Evolutionary conservation across 2,113 vertebrate species (phyloP), one percentile per base, ranked within the genome.

Genomic region (Mixornis gularis): DNA sequence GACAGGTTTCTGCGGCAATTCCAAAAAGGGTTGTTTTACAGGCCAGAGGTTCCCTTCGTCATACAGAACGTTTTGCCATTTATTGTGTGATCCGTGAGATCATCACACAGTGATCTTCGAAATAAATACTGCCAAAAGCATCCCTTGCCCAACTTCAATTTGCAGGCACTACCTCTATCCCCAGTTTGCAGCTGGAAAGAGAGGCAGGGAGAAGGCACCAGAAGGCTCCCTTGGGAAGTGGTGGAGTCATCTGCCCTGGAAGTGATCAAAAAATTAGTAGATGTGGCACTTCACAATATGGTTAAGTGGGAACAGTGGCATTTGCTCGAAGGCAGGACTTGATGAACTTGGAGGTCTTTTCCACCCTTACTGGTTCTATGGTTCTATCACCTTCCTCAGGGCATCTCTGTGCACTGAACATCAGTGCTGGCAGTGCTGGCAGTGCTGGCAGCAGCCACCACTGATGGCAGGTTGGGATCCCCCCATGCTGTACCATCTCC

Each of bases 361-460:
- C 46, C 46, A 74, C 2, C 25, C 20, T 73, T n/a, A 29, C 32
- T 44, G 52, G 40, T 25, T 73, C 27, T 12, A 5, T 60, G 46
- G 40, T 7, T 44, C 27, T 26, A 2, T 68, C 62, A 34, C 17
- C 43, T 78, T 48, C 64, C 53, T n/a, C 43, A 44, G 43, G 46
- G 46, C 46, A 48, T 38, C 38, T 12, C 38, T 38, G 46, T 48
- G 12, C 46, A 11, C 38, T 38, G 38, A 38, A 38, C 14, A 40
- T 12, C 43, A 43, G 43, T 46, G 44, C 20, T 46, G 44, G 44
- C 21, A 22, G 12, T 20, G 11, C 44, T 46, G 44, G 44, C 21
- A 22, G 12, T 20, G 11, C 44, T 46, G 44, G 71, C 43, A n/a
- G 13, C 0, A 3, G 71, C 25, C 40, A 7, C 19, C 1, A 0